Evolutionary conservation across 2,888 invertebrate species (phyloP), one percentile per base, ranked within the genome.

Genomic region (Caprella mutica): DNA sequence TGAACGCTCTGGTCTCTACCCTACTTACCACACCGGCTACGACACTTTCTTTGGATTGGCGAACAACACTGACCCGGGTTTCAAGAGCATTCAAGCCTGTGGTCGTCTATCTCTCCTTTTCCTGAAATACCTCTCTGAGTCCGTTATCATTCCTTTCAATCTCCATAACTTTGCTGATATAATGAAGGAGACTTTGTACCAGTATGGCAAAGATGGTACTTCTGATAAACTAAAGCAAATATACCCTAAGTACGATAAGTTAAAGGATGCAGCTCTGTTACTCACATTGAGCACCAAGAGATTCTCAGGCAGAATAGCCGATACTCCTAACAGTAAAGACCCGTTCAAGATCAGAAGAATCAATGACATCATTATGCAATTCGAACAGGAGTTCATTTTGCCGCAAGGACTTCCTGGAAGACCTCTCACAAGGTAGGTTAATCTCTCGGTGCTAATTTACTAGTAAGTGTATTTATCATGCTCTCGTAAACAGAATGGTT

Each of bases 11-110:
- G n/a, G n/a, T n/a, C n/a, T 43, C n/a, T 71, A 71, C 59, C 72
- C 73, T 6, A 70, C 69, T 4, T 70, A 71, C 61, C 72, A 72
- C 57, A 73, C 73, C 0, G 66, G 70, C 26, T 70, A 70, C 39
- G 73, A 74, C 48, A 73, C 70, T 1, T 70, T 70, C 58, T 67
- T 71, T 27, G 69, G 72, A 55, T 66, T 73, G 39, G 66, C 67
- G 24, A 66, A 60, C 19, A 68, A 69, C 57, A 68, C 73, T 29
- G 74, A 74, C 66, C 71, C 71, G 2, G 67, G 67, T 27, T 71
- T 70, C 63, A 65, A 56, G 27, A 67, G 69, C 14, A 70, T 71
- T 55, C 58, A 58, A 39, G 64, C 61, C 9, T 67, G 67, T 51
- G 55, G 58, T 46, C 38, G 60, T 17, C 8, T 60, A 1, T 44